Percentiles rank a stretch among this genome's conserved stretches.
Evolutionary conservation across 2,888 invertebrate species (phyloP).

Genomic region (Cantharis nigra): DNA sequence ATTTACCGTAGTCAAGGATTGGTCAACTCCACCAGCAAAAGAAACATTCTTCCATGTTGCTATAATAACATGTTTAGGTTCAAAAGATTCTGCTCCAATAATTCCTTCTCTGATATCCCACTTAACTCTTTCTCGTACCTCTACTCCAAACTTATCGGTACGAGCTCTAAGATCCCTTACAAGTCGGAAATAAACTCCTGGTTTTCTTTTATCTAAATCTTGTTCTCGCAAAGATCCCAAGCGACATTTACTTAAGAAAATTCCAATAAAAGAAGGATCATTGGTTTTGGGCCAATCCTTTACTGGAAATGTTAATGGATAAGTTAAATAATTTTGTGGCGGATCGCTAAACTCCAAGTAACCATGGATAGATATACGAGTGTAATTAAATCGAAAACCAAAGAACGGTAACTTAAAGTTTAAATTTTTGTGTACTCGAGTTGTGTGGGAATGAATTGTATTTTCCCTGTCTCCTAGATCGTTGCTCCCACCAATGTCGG

Average conservation of each 20-base stretch:
- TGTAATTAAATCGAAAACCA: conserved; percentile 91
- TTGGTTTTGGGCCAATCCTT: conserved; percentile 84
- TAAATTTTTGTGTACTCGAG: conserved; percentile 87
- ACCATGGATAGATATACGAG: conserved; percentile 67
- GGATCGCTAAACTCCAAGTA: conserved; percentile 84
- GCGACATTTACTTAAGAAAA: conserved; percentile 88
- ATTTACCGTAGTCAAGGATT: conserved; percentile 67
- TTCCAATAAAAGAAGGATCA: conserved; percentile 93
- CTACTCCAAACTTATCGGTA: conserved; percentile 82
- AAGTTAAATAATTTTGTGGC: conserved; percentile 78
- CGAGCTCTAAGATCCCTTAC: conserved; percentile 73
- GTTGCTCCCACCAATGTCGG: conserved; percentile 74
- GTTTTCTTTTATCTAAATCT: conserved; percentile 75
- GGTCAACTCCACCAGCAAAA: conserved; percentile 85
- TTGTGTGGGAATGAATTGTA: conserved; percentile 80
- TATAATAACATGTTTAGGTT: conserved; percentile 87
- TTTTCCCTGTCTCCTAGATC: conserved; percentile 80
- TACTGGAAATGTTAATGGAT: conserved; percentile 85
- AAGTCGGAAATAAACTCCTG: conserved; percentile 81
- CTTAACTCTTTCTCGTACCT: conserved; percentile 80
- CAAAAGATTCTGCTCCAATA: conserved; percentile 87
- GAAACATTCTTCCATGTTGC: conserved; percentile 97
- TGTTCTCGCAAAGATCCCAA: conserved; percentile 73
- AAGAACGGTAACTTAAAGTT: conserved; percentile 93
- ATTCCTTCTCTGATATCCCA: conserved; percentile 92